These are phyloP conservation scores for Melanostoma scalare DNA, from an alignment of 2,888 invertebrate genomes.

Conservation along the genomic window DNA sequence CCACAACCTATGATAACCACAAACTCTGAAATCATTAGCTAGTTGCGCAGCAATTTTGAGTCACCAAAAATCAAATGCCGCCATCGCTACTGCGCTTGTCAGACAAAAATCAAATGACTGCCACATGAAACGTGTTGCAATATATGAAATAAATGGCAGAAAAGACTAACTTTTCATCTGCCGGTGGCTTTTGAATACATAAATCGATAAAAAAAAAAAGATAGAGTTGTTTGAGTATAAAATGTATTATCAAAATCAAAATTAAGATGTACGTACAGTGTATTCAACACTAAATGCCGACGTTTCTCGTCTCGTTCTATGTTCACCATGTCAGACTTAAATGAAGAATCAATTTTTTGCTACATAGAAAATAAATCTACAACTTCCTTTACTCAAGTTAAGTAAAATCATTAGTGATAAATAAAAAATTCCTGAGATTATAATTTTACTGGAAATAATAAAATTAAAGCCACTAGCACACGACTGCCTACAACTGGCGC, in stretches of 20 bases:
- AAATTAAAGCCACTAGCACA: no score
- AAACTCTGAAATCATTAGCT: constrained; percentile 7
- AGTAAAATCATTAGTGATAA: no score
- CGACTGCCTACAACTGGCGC: no score
- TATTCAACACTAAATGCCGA: constrained; percentile 22
- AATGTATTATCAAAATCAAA: constrained; percentile 20
- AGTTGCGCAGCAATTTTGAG: constrained; percentile 32
- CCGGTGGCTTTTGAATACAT: constrained; percentile 14
- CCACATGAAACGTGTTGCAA: constrained; percentile 45
- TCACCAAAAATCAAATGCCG: constrained; percentile 10
- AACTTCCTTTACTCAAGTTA: no score
- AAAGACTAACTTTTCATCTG: constrained; percentile 38
- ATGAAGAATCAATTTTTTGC: no score
- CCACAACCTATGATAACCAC: constrained; percentile 12
- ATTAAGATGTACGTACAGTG: constrained; percentile 25
- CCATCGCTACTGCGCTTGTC: constrained; percentile 29
- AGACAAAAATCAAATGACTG: constrained; percentile 38
- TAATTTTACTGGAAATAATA: no score
- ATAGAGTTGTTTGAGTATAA: neutral
- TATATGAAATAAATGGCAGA: neutral
- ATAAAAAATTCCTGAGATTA: no score
- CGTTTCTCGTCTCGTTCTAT: constrained; percentile 13
- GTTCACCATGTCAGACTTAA: no score
- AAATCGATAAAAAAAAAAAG: constrained; percentile 6
- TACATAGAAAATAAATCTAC: no score